These are phyloP conservation scores for Egretta garzetta DNA, from an alignment of 2,113 vertebrate genomes.

Conservation along the genomic window DNA sequence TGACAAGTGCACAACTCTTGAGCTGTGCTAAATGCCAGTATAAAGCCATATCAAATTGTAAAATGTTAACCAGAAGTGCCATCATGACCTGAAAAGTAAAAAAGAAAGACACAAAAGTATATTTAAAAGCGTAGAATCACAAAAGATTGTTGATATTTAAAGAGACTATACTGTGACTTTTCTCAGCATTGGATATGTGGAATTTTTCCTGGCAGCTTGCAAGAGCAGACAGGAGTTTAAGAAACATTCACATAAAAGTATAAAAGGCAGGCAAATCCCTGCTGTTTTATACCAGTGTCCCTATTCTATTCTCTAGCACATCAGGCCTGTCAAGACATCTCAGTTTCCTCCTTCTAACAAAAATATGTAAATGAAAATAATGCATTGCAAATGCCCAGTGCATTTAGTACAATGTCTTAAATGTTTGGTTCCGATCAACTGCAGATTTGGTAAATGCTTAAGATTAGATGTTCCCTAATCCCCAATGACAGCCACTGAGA, in stretches of 20 bases:
- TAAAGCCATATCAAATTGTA: slow-evolving; percentile 47
- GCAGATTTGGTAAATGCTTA: slow-evolving; percentile 19
- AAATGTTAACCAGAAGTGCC: slow-evolving; percentile 57
- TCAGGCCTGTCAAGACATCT: slow-evolving; percentile 34
- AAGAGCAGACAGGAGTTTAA: slow-evolving; percentile 63
- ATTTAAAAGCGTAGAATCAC: slow-evolving; percentile 27
- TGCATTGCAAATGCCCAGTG: background rate
- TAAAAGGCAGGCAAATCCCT: slow-evolving; percentile 48
- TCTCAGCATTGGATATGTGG: background rate
- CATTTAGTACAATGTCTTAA: slow-evolving; percentile 15
- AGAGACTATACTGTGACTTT: slow-evolving; percentile 49
- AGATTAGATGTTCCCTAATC: background rate
- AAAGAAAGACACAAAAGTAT: background rate
- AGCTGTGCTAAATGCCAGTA: slow-evolving; percentile 59
- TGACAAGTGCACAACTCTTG: slow-evolving; percentile 47
- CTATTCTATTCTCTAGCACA: background rate
- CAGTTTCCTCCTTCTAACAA: background rate
- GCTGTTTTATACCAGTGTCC: background rate
- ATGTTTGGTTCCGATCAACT: slow-evolving; percentile 25
- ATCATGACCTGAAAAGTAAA: slow-evolving; percentile 17
- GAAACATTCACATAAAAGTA: background rate
- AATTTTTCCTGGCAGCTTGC: slow-evolving; percentile 44
- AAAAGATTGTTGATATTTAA: slow-evolving; percentile 54
- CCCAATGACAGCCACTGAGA: background rate
- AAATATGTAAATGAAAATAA: slow-evolving; percentile 56